Evolutionary conservation across 1,140 invertebrate genomes (phyloP).

Genomic region (Globodera rostochiensis): DNA sequence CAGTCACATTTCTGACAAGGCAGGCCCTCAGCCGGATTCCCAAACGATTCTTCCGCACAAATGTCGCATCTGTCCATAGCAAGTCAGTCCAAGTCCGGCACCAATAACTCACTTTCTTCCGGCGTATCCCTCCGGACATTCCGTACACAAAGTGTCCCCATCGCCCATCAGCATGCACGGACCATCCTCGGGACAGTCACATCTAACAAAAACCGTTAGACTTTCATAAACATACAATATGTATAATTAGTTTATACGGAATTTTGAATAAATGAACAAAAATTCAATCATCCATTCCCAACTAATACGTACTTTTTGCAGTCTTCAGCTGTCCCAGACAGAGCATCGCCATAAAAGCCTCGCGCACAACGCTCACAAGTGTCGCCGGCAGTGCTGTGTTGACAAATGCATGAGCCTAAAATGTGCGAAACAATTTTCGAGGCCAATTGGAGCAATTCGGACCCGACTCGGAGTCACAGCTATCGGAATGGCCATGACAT

Average conservation of each 20-base stretch:
- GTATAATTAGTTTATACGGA: background rate
- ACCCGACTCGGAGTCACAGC: slow-evolving; percentile 83
- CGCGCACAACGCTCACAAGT: slow-evolving; percentile 89
- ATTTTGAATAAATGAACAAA: background rate
- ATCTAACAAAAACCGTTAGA: slow-evolving; percentile 65
- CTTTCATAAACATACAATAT: background rate
- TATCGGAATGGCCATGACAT: slow-evolving; percentile 88
- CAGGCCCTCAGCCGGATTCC: slow-evolving; percentile 77
- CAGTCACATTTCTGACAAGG: slow-evolving; percentile 86
- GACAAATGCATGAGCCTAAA: slow-evolving; percentile 70
- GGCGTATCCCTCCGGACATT: slow-evolving; percentile 75
- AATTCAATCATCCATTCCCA: slow-evolving; percentile 66
- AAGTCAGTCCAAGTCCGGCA: background rate
- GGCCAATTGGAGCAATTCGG: background rate
- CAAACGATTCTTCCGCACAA: slow-evolving; percentile 91
- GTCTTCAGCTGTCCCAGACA: slow-evolving; percentile 82
- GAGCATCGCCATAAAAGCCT: slow-evolving; percentile 91
- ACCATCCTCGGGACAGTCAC: slow-evolving; percentile 89
- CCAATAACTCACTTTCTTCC: slow-evolving; percentile 31
- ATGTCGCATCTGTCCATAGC: slow-evolving; percentile 75
- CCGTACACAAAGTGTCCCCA: slow-evolving; percentile 82
- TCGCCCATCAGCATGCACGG: slow-evolving; percentile 84
- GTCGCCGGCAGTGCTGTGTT: slow-evolving; percentile 88
- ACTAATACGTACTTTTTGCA: slow-evolving; percentile 92
- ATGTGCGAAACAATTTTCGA: background rate